Percentiles rank a stretch among this genome's conserved stretches.
Evolutionary conservation across 2,113 vertebrate genomes (phyloP).

Genomic region (Chrysemys picta): DNA sequence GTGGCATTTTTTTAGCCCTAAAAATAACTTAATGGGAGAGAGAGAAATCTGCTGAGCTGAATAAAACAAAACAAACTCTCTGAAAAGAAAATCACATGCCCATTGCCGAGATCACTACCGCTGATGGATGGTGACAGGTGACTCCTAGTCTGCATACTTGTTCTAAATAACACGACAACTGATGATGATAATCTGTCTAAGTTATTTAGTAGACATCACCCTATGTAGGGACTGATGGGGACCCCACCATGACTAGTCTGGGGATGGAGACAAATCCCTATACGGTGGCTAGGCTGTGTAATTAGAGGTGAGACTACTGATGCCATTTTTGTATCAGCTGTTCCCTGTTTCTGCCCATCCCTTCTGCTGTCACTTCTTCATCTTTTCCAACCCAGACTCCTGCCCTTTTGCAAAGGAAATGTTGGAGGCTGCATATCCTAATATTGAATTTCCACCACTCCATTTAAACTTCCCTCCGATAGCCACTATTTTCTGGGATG

Average conservation of each 20-base stretch:
- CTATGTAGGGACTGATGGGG: neutral
- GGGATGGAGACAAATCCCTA: neutral
- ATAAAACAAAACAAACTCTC: neutral
- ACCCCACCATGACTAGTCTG: neutral
- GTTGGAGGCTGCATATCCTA: neutral
- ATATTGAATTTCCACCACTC: neutral
- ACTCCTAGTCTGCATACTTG: neutral
- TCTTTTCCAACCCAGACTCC: neutral
- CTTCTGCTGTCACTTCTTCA: neutral
- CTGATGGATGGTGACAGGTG: neutral
- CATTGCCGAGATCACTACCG: neutral
- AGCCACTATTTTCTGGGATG: neutral
- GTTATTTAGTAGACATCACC: neutral
- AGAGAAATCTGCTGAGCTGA: neutral
- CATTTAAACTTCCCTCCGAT: neutral
- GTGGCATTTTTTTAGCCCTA: neutral
- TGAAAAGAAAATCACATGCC: neutral
- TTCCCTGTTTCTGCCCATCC: neutral
- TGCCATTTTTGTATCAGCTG: neutral
- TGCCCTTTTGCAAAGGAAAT: neutral
- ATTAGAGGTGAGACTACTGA: neutral
- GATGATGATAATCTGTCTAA: neutral
- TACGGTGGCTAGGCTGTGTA: neutral
- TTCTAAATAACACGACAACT: neutral
- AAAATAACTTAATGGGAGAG: neutral